Percentiles rank a stretch among this genome's conserved stretches.
Evolutionary conservation across 2,113 vertebrate species (phyloP).

Genomic region (Uria aalge): DNA sequence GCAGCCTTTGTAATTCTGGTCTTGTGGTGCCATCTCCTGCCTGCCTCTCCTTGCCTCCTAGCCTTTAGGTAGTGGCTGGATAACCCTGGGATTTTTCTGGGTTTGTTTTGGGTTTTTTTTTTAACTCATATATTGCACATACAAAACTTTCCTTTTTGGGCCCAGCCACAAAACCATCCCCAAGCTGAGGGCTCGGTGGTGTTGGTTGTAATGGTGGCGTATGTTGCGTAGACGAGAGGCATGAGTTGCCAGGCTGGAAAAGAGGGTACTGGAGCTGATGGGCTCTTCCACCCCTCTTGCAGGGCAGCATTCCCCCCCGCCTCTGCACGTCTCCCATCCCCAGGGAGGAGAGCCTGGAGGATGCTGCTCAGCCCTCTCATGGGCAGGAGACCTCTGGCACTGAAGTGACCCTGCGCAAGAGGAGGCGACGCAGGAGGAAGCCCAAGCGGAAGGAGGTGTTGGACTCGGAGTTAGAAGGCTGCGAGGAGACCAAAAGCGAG

Average conservation of each 20-base stretch:
- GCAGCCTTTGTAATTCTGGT: not conserved
- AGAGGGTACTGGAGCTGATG: not conserved
- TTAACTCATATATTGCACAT: not conserved
- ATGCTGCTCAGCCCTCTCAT: not conserved
- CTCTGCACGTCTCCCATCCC: constrained; percentile 86
- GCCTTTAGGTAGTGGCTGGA: not conserved
- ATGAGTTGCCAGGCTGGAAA: not conserved
- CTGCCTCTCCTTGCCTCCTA: not conserved
- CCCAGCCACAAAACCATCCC: not conserved
- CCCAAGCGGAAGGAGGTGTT: constrained; percentile 56
- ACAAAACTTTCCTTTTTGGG: not conserved
- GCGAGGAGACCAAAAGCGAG: constrained; percentile 55
- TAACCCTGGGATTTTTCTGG: not conserved
- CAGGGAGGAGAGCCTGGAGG: constrained; percentile 18
- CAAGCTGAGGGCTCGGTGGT: not conserved
- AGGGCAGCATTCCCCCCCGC: constrained; percentile 75
- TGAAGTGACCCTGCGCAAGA: constrained; percentile 40
- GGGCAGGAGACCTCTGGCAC: not conserved
- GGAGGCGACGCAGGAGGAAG: constrained; percentile 77
- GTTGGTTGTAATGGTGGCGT: not conserved
- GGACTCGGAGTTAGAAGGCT: constrained; percentile 75
- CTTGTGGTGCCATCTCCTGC: constrained; percentile 49
- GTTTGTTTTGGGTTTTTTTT: not conserved
- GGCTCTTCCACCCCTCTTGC: not conserved
- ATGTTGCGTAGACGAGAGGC: not conserved